phyloP scores from a whole-genome alignment of 2,888 invertebrate genomes.

The Drosophila cyrtoloma region DNA sequence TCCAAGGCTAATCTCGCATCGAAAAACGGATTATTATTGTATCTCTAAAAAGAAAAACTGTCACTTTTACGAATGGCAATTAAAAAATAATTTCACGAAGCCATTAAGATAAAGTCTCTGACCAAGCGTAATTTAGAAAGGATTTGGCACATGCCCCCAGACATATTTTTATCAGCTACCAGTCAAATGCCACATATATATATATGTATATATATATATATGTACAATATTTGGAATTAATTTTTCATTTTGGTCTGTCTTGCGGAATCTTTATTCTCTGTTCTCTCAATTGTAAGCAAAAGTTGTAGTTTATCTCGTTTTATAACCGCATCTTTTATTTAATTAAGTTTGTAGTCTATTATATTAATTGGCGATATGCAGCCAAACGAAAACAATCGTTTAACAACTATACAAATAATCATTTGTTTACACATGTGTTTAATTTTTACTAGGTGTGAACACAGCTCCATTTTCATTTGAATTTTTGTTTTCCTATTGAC shows the following conservation, averaged over 20 bases:
- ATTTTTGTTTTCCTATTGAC: not conserved
- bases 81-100: not conserved
- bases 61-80: not conserved
- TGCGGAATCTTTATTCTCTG: not conserved
- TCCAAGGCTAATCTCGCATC: not conserved
- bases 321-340: not conserved
- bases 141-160: not conserved
- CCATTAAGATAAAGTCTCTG: not conserved
- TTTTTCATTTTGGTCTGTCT: not conserved
- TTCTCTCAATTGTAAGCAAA: not conserved
- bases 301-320: not conserved
- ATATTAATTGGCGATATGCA: not conserved
- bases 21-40: not conserved
- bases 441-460: not conserved
- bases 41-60: not conserved
- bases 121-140: not conserved
- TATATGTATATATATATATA: not conserved
- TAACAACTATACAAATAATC: not conserved
- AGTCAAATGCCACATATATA: not conserved
- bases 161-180: not conserved
- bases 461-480: not conserved
- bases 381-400: not conserved
- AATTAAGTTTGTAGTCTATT: not conserved
- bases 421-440: not conserved
- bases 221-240: not conserved